A percentile compares a stretch with the other conserved stretches of the same genome.
phyloP scores from a whole-genome alignment of 2,797 vertebrate genomes.

The Oreortyx pictus region DNA sequence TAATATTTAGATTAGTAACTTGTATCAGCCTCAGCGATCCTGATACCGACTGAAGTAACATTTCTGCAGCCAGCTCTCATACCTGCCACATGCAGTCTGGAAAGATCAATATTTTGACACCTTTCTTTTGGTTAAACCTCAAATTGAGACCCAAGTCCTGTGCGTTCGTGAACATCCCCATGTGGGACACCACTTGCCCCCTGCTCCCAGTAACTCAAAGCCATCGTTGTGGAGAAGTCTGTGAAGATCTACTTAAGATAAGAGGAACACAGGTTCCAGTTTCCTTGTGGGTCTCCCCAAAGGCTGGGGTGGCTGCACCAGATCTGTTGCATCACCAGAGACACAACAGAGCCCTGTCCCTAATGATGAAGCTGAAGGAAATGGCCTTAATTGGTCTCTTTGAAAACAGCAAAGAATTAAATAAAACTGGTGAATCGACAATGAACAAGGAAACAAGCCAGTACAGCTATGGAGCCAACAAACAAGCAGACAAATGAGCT shows the following conservation, averaged over 20 bases:
- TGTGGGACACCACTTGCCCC: accelerated
- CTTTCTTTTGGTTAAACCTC: constrained; percentile 2
- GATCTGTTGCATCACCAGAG: not conserved
- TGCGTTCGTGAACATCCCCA: not conserved
- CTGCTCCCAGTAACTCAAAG: not conserved
- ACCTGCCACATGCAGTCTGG: not conserved
- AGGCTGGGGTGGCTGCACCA: not conserved
- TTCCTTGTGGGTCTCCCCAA: not conserved
- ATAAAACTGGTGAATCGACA: not conserved
- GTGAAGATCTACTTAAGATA: not conserved
- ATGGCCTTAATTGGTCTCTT: constrained; percentile 55
- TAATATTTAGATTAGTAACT: constrained; percentile 17
- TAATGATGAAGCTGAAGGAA: constrained; percentile 44
- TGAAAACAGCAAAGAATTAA: constrained; percentile 33
- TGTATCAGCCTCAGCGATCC: not conserved
- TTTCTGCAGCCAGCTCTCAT: not conserved
- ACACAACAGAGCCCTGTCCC: not conserved
- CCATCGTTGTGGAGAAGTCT: not conserved
- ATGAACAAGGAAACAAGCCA: constrained; percentile 20
- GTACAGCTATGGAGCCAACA: not conserved
- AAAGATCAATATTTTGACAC: constrained; percentile 56
- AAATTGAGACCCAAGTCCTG: not conserved
- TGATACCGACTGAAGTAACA: not conserved
- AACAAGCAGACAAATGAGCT: not conserved
- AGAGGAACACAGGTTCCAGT: not conserved